A percentile compares a stretch with the other conserved stretches of the same genome.
Conservation (phyloP, 2,797 vertebrate genomes). For the Margarornis squamiger region DNA sequence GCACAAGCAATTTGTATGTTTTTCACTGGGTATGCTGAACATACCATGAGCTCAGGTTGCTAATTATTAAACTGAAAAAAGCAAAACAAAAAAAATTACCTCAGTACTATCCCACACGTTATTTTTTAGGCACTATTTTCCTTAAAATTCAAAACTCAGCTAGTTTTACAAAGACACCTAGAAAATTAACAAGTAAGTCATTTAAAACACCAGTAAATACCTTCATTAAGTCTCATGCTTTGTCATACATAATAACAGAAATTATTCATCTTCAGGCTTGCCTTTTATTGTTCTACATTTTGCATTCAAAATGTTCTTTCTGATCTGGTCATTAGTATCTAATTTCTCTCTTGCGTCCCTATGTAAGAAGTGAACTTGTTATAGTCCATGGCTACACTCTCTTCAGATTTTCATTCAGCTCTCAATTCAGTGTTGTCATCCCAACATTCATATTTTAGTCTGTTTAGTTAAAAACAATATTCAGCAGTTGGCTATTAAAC, state of each 20-base stretch:
- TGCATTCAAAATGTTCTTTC: not conserved
- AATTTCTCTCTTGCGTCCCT: not conserved
- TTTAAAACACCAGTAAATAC: not conserved
- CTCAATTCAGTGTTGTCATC: not conserved
- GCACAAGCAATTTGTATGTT: not conserved
- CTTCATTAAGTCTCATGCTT: not conserved
- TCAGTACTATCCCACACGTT: not conserved
- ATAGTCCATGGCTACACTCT: not conserved
- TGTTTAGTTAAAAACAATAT: constrained; percentile 17
- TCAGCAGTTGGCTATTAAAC: constrained; percentile 29
- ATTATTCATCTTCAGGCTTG: not conserved
- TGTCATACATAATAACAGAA: not conserved
- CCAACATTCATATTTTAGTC: not conserved
- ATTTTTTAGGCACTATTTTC: not conserved
- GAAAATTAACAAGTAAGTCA: not conserved
- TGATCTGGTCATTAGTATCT: not conserved
- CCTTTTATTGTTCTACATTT: not conserved
- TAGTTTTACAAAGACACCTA: not conserved
- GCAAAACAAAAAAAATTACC: not conserved
- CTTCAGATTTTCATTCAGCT: not conserved
- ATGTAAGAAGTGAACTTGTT: not conserved
- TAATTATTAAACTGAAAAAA: not conserved
- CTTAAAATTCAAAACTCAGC: not conserved
- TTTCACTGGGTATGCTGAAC: not conserved
- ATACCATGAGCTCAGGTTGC: not conserved